Conservation (phyloP, 1,140 invertebrate genomes). For the Trachymyrmex cornetzi region DNA sequence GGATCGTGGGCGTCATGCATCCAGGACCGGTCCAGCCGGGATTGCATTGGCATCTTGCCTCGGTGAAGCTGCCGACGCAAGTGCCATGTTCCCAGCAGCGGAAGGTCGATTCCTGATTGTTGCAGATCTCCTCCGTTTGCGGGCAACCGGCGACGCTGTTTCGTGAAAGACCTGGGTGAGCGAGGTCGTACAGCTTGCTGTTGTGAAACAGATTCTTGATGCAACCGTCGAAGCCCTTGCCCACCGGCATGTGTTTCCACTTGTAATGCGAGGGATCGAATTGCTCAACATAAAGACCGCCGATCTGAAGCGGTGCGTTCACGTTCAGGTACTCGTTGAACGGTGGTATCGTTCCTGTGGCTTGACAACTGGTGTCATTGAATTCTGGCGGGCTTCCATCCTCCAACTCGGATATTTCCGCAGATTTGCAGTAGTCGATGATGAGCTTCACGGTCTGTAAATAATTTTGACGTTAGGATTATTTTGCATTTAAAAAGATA, state of each 20-base stretch:
- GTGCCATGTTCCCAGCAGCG: constrained; percentile 96
- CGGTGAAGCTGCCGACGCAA: constrained; percentile 96
- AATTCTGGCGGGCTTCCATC: constrained; percentile 95
- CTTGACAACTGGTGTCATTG: constrained; percentile 95
- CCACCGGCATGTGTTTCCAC: constrained; percentile 95
- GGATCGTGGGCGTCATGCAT: constrained; percentile 94
- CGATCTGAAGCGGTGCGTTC: constrained; percentile 97
- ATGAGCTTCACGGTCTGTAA: constrained; percentile 93
- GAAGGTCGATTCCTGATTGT: constrained; percentile 92
- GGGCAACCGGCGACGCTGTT: constrained; percentile 95
- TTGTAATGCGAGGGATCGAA: constrained; percentile 95
- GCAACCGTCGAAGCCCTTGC: constrained; percentile 97
- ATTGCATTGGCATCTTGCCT: constrained; percentile 96
- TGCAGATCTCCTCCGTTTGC: constrained; percentile 95
- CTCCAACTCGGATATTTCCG: constrained; percentile 94
- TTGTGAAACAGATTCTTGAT: constrained; percentile 98
- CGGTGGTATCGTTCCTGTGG: constrained; percentile 94
- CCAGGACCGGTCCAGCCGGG: constrained; percentile 96
- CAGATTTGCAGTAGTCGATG: constrained; percentile 96
- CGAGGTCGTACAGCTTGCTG: constrained; percentile 97
- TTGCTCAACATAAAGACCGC: constrained; percentile 95
- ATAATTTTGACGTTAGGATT: not conserved
- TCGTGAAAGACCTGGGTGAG: constrained; percentile 93
- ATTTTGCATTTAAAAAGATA: not conserved
- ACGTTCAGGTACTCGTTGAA: constrained; percentile 99